A percentile compares a stretch with the other conserved stretches of the same genome.
Evolutionary conservation across 2,113 vertebrate species (phyloP).

Genomic region (Sander lucioperca): DNA sequence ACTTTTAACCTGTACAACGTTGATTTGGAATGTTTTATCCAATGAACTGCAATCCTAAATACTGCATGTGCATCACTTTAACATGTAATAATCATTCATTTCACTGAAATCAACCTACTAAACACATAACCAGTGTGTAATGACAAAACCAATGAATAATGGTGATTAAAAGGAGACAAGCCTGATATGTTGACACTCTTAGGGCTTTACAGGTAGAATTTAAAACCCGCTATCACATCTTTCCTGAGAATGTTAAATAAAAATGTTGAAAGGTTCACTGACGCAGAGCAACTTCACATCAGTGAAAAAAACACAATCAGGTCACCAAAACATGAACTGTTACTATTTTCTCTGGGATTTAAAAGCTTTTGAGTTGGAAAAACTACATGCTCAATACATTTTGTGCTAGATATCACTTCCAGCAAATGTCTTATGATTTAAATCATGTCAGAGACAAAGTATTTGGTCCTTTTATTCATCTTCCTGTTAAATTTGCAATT

Average conservation of each 20-base stretch:
- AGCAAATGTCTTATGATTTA: neutral
- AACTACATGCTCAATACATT: neutral
- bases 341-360: neutral
- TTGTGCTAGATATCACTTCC: neutral
- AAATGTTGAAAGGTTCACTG: neutral
- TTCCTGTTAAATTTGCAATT: neutral
- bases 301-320: constrained; percentile 1
- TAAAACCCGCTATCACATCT: constrained; percentile 41
- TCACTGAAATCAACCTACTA: constrained; percentile 33
- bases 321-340: constrained; percentile 23
- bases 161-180: constrained; percentile 35
- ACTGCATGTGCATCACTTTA: constrained; percentile 63
- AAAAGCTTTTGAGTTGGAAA: neutral
- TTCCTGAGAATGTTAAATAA: constrained; percentile 68
- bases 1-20: constrained; percentile 53
- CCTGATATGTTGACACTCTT: neutral
- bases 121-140: constrained; percentile 9
- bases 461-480: neutral
- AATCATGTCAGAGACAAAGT: neutral
- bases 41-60: constrained; percentile 53
- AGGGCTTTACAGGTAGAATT: constrained; percentile 40
- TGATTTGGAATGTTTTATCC: constrained; percentile 72
- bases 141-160: constrained; percentile 31
- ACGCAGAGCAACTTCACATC: constrained; percentile 5
- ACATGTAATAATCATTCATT: constrained; percentile 7